Percentiles rank a stretch among this genome's conserved stretches.
Evolutionary conservation across 2,113 vertebrate genomes (phyloP).

Genomic region (Pangasianodon gigas): DNA sequence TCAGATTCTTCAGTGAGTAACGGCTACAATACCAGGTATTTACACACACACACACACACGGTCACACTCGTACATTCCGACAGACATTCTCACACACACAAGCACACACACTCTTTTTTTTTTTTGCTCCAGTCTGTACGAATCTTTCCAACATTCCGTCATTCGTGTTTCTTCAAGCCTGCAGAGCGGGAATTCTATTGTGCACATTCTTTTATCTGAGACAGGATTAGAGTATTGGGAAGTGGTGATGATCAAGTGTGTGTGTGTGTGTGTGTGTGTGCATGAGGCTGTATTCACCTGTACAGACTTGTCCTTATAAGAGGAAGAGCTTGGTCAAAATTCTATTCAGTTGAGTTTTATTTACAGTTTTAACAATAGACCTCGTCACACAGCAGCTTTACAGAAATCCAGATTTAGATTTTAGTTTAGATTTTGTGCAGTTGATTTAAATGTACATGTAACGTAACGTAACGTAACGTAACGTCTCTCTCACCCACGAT

Average conservation of each 20-base stretch:
- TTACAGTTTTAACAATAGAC: background rate
- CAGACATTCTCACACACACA: slow-evolving; percentile 15
- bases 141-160: slow-evolving; percentile 12
- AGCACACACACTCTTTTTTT: background rate
- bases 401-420: background rate
- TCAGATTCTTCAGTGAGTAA: background rate
- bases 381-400: background rate
- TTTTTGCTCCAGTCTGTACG: slow-evolving; percentile 29
- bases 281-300: slow-evolving; percentile 19
- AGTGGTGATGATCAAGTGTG: slow-evolving; percentile 19
- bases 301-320: slow-evolving; percentile 14
- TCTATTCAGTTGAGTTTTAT: background rate
- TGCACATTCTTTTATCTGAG: slow-evolving; percentile 16
- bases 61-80: slow-evolving; percentile 1
- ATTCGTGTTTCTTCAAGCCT: slow-evolving; percentile 23
- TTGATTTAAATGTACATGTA: background rate
- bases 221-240: slow-evolving; percentile 39
- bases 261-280: slow-evolving; percentile 31
- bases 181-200: slow-evolving; percentile 11
- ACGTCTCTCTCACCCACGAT: no score
- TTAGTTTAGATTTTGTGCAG: background rate
- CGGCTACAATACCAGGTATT: background rate
- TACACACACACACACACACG: background rate
- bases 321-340: background rate
- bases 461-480: background rate